Evolutionary conservation across 1,140 invertebrate species (phyloP).

Genomic region (Cherax destructor): DNA sequence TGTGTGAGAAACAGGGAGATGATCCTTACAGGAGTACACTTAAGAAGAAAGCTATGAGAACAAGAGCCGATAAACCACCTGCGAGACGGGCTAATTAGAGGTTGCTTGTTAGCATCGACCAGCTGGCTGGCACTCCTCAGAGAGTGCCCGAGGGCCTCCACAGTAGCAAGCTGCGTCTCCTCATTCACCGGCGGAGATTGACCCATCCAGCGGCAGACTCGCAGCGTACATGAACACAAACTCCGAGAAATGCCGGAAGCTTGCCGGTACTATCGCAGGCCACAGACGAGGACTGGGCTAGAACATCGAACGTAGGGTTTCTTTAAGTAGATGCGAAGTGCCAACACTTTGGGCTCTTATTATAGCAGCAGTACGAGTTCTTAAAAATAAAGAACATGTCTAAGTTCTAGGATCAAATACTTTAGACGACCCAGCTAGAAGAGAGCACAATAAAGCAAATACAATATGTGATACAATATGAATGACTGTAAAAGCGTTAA

Average conservation of each 20-base stretch:
- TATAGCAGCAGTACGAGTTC: too few species aligned
- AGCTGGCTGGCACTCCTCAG: too few species aligned
- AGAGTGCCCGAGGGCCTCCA: conserved; percentile 1
- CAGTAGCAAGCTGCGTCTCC: not conserved
- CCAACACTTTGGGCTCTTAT: too few species aligned
- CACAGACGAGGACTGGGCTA: not conserved
- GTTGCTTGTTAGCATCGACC: too few species aligned
- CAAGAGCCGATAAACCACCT: conserved; percentile 25
- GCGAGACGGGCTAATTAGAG: conserved; percentile 6
- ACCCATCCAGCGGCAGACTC: not conserved
- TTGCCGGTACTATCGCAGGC: not conserved
- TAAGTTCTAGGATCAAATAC: too few species aligned
- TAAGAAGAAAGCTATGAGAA: conserved; percentile 15
- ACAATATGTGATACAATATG: too few species aligned
- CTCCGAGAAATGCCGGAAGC: not conserved
- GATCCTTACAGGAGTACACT: not conserved
- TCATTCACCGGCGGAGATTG: not conserved
- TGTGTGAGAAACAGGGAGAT: too few species aligned
- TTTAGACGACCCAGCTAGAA: too few species aligned
- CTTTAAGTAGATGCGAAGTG: not conserved
- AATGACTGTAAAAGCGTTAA: too few species aligned
- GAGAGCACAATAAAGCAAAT: too few species aligned
- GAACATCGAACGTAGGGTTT: not conserved
- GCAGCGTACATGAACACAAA: not conserved
- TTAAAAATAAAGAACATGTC: too few species aligned